Evolutionary conservation across 2,113 vertebrate genomes (phyloP).

Genomic region (Campylorhamphus procurvoides): DNA sequence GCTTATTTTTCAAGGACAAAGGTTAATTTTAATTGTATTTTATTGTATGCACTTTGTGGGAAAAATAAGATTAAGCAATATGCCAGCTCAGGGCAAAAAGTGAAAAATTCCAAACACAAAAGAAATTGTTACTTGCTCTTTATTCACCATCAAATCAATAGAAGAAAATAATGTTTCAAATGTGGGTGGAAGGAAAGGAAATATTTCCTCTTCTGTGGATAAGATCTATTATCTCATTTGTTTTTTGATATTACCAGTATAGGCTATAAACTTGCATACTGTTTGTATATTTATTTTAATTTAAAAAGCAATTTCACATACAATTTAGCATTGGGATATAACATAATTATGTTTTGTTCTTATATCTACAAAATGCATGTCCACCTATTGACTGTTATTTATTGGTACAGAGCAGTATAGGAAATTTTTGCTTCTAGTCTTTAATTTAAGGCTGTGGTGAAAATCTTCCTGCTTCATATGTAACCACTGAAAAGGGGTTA

Average conservation of each 20-base stretch:
- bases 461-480: neutral
- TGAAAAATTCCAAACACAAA: neutral
- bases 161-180: neutral
- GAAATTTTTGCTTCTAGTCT: neutral
- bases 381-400: neutral
- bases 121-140: neutral
- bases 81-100: neutral
- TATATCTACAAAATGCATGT: neutral
- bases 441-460: neutral
- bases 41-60: neutral
- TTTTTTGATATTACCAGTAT: neutral
- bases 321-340: neutral
- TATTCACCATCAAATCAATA: neutral
- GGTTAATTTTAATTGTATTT: neutral
- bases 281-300: neutral
- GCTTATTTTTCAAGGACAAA: neutral
- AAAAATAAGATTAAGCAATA: neutral
- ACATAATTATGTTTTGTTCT: neutral
- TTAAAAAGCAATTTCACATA: constrained; percentile 1
- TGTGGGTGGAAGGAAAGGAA: neutral
- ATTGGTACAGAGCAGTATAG: neutral
- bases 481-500: neutral
- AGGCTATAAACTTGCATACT: neutral
- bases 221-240: neutral
- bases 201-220: neutral